These are phyloP conservation scores for Lasioglossum pauxillum DNA, from an alignment of 2,888 invertebrate genomes.

Conservation along the genomic window DNA sequence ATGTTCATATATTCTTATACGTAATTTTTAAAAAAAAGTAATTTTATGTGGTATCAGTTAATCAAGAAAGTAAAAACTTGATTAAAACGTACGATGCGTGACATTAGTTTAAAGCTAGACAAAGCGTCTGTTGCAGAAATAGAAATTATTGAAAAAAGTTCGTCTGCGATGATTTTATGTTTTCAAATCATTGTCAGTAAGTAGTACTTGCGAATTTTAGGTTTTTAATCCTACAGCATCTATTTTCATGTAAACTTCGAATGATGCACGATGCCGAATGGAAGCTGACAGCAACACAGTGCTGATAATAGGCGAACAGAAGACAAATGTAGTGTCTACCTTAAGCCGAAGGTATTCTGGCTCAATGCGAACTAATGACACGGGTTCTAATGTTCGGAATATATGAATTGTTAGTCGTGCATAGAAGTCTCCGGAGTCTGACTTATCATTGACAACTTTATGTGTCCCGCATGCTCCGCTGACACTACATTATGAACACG, in stretches of 20 bases:
- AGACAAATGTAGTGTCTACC: slow-evolving; percentile 39
- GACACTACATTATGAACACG: no score
- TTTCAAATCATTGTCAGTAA: not conserved
- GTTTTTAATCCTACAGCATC: not conserved
- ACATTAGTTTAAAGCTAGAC: no score
- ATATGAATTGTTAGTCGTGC: no score
- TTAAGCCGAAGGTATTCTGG: slow-evolving; percentile 17
- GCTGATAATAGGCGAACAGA: slow-evolving; percentile 29
- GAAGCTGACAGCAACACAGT: not conserved
- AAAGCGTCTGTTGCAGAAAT: not conserved
- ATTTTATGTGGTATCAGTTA: no score
- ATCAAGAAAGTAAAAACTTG: no score
- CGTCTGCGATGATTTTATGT: not conserved
- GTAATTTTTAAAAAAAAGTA: no score
- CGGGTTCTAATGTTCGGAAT: slow-evolving; percentile 3
- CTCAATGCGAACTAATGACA: slow-evolving; percentile 21
- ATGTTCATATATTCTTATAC: no score
- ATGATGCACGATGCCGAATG: slow-evolving; percentile 5
- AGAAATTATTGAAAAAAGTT: not conserved
- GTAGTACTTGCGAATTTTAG: not conserved
- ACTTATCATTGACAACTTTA: no score
- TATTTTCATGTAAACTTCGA: not conserved
- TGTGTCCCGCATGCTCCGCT: no score
- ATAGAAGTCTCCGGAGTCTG: no score
- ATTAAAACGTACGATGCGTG: no score